Evolutionary conservation across 1,140 invertebrate species (phyloP), one percentile per base, ranked within the genome.

Genomic region (Euglossa dilemma): DNA sequence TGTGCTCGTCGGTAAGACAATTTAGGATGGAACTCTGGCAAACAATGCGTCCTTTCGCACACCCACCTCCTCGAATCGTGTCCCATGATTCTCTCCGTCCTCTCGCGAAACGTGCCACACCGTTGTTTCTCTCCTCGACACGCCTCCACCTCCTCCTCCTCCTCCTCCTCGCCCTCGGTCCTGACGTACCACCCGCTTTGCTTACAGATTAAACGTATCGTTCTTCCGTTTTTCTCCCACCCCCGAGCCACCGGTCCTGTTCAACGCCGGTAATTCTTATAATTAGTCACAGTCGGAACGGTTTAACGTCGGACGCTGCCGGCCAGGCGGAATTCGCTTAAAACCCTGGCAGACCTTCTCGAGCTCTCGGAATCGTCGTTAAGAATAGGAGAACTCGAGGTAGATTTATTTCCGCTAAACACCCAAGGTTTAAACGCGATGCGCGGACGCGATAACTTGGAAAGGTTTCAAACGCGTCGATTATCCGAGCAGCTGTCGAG

Each of bases 181-280:
- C 23, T 3, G 70, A 57, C 52, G 36, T 59, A 43, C 77, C 45
- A 43, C 77, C 45, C 52, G n/a, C 67, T 72, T 80, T 61, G 77
- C 77, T 80, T 72, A 80, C 77, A 72, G 77, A 80, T 80, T 80
- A 72, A 72, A 72, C 77, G 77, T 80, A 80, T 72, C 77, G 43
- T 28, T 28, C 20, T 61, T 79, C 23, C 67, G 20, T 85, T 71
- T 86, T 57, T 70, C 50, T 59, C 71, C 43, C 36, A 57, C 54
- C 77, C 47, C 36, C 57, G 50, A 12, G 57, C 18, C 45, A 43
- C 11, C 11, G 45, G 23, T 7, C 9, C 28, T 14, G 45, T n/a
- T 14, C 47, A 23, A 64, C 56, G 50, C 28, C 79, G 76, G 64
- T 81, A 74, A 87, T 87, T 86, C 85, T 86, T 83, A 86, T 72